Conservation (phyloP, 2,797 vertebrate genomes). For the Rhinophrynus dorsalis region DNA sequence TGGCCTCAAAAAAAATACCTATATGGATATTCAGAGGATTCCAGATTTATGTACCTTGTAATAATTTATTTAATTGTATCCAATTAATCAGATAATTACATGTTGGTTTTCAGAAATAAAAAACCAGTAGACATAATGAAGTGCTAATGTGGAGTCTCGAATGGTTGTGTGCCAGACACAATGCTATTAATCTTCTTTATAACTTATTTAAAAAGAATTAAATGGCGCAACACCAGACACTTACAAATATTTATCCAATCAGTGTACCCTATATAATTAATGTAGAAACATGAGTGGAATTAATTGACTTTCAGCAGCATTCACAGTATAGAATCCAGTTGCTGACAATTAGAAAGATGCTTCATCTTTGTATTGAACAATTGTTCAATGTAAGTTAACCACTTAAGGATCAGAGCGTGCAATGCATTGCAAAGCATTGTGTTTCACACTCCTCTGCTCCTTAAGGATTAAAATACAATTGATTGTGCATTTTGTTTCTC, state of each 20-base stretch:
- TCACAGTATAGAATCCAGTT: too few relatives aligned
- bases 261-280: neutral
- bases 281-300: too few relatives aligned
- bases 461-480: too few relatives aligned
- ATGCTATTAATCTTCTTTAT: slow-evolving; percentile 7
- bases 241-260: slow-evolving; percentile 23
- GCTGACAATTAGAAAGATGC: too few relatives aligned
- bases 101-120: slow-evolving; percentile 18
- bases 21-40: neutral
- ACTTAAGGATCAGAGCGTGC: too few relatives aligned
- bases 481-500: too few relatives aligned
- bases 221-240: slow-evolving; percentile 5
- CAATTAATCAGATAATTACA: slow-evolving; percentile 16
- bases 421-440: too few relatives aligned
- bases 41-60: neutral
- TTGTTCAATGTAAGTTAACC: too few relatives aligned
- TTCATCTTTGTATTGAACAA: too few relatives aligned
- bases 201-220: slow-evolving; percentile 9
- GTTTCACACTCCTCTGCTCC: too few relatives aligned
- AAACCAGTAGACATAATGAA: slow-evolving; percentile 6
- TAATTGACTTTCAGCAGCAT: too few relatives aligned
- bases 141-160: neutral
- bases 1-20: slow-evolving; percentile 7
- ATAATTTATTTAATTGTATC: slow-evolving; percentile 5
- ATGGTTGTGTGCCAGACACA: neutral